These are phyloP conservation scores for Salvelinus alpinus DNA, from an alignment of 2,113 vertebrate genomes.

Conservation along the genomic window DNA sequence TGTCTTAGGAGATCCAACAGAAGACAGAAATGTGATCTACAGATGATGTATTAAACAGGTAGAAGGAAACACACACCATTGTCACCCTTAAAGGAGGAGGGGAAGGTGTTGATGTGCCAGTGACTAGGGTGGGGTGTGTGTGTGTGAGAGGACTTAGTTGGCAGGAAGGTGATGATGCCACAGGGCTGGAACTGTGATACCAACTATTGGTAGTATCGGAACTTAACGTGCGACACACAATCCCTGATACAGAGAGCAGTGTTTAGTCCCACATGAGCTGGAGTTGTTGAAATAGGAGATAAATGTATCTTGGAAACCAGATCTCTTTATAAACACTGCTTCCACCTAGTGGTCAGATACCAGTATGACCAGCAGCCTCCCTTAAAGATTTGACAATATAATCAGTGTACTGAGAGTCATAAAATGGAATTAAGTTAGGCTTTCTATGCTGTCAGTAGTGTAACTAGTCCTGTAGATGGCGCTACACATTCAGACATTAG, in stretches of 20 bases:
- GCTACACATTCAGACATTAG: background rate
- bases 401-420: background rate
- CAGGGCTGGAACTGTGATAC: background rate
- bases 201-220: background rate
- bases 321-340: background rate
- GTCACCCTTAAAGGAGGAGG: background rate
- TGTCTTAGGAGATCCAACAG: no score
- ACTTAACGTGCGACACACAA: background rate
- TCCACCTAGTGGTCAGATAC: constrained; percentile 42
- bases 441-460: no score
- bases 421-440: no score
- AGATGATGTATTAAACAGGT: background rate
- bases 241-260: background rate
- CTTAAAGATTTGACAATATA: background rate
- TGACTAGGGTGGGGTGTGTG: background rate
- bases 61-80: background rate
- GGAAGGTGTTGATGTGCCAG: background rate
- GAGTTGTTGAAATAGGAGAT: background rate
- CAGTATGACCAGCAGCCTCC: background rate
- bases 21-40: background rate
- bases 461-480: background rate
- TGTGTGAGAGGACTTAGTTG: background rate
- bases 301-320: background rate
- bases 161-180: background rate
- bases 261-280: background rate